Conservation (phyloP, 2,113 vertebrate genomes). For the Sceloporus tristichus region DNA sequence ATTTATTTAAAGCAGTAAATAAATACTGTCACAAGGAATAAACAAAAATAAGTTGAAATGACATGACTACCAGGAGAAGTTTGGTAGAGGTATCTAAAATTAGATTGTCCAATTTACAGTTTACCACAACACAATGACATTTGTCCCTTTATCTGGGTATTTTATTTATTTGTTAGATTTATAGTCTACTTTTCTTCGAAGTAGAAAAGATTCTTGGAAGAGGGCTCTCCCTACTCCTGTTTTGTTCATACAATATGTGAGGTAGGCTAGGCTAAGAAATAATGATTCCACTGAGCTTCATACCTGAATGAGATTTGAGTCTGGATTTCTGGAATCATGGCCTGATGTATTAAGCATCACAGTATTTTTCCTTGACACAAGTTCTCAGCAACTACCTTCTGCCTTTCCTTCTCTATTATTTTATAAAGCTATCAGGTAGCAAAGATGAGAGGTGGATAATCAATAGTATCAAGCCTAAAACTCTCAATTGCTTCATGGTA, state of each 20-base stretch:
- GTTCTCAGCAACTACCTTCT: neutral
- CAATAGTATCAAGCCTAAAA: neutral
- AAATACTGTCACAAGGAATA: neutral
- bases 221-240: neutral
- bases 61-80: too few species aligned
- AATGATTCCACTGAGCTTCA: neutral
- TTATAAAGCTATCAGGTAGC: neutral
- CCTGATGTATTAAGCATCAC: neutral
- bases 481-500: neutral
- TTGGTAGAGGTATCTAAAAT: neutral
- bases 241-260: neutral
- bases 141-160: neutral
- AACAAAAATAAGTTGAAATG: constrained; percentile 11
- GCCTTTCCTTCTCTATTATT: neutral
- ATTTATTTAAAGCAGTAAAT: neutral
- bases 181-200: neutral
- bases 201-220: neutral
- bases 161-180: too few species aligned
- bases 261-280: neutral
- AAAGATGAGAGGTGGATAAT: neutral
- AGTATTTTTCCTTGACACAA: neutral
- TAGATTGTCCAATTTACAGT: neutral
- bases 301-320: too few species aligned
- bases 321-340: too few species aligned
- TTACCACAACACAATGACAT: neutral